Evolutionary conservation across 2,113 vertebrate species (phyloP).

Genomic region (Mobula birostris): DNA sequence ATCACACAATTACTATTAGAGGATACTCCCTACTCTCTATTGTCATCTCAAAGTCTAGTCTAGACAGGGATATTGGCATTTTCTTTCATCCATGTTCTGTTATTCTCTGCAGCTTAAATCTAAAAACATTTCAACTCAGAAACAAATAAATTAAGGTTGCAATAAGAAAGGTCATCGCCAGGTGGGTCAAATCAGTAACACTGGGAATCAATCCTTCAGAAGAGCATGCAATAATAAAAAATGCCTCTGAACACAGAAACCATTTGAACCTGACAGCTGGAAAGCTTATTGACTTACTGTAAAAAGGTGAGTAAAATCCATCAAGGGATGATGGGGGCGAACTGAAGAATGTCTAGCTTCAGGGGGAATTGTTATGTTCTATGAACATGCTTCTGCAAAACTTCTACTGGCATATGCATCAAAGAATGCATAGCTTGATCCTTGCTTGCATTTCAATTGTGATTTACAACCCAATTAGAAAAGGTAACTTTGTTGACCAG

Average conservation of each 20-base stretch:
- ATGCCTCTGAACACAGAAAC: background rate
- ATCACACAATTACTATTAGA: background rate
- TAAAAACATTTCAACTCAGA: background rate
- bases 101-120: background rate
- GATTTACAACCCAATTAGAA: conserved; percentile 23
- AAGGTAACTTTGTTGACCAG: conserved; percentile 1
- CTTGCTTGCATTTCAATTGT: background rate
- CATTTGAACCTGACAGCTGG: conserved; percentile 17
- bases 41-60: background rate
- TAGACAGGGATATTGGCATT: background rate
- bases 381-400: conserved; percentile 31
- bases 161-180: background rate
- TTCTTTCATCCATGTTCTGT: background rate
- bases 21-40: background rate
- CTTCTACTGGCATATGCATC: background rate
- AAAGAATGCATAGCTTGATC: conserved; percentile 25
- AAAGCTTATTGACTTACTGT: conserved; percentile 34
- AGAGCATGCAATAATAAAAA: background rate
- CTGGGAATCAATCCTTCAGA: background rate
- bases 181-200: conserved; percentile 20
- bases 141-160: conserved; percentile 10
- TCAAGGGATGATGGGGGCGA: conserved; percentile 19
- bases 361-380: conserved; percentile 5
- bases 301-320: conserved; percentile 29
- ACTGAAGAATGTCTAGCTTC: conserved; percentile 29